phyloP scores from a whole-genome alignment of 53 echinoderm and acorn worm genomes.

The Luidia sarsii region DNA sequence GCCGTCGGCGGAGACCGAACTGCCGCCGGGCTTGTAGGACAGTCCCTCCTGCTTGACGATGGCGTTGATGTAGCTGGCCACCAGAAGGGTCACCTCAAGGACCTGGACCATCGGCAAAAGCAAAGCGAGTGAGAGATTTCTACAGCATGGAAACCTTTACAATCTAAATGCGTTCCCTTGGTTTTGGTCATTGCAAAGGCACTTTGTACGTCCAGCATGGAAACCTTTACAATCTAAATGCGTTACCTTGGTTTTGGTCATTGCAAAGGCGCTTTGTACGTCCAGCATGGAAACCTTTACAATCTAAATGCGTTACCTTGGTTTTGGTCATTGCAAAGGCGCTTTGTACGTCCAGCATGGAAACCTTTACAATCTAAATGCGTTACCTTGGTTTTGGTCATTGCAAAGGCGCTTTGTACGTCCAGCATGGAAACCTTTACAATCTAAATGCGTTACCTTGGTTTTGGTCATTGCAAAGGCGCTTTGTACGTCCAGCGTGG shows the following conservation, averaged over 20 bases:
- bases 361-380: background rate
- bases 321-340: slow-evolving; percentile 88
- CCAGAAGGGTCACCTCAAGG: slow-evolving; percentile 78
- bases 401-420: too few relatives aligned
- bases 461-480: slow-evolving; percentile 88
- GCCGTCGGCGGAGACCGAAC: background rate
- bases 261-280: too few relatives aligned
- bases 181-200: slow-evolving; percentile 88
- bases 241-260: slow-evolving; percentile 90
- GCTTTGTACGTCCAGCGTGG: too few relatives aligned
- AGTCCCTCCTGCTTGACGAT: slow-evolving; percentile 65
- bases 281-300: background rate
- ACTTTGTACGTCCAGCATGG: too few relatives aligned
- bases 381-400: slow-evolving; percentile 90
- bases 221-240: background rate
- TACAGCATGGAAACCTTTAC: background rate
- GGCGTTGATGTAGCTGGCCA: slow-evolving; percentile 79
- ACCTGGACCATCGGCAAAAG: slow-evolving; percentile 43
- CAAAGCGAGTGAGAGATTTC: background rate
- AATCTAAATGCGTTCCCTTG: slow-evolving; percentile 72
- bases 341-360: too few relatives aligned
- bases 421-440: background rate
- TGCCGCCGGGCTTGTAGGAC: slow-evolving; percentile 51
- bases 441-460: slow-evolving; percentile 74
- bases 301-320: slow-evolving; percentile 74